These are phyloP conservation scores for Burhinus oedicnemus DNA, from an alignment of 2,113 vertebrate genomes.

Conservation along the genomic window DNA sequence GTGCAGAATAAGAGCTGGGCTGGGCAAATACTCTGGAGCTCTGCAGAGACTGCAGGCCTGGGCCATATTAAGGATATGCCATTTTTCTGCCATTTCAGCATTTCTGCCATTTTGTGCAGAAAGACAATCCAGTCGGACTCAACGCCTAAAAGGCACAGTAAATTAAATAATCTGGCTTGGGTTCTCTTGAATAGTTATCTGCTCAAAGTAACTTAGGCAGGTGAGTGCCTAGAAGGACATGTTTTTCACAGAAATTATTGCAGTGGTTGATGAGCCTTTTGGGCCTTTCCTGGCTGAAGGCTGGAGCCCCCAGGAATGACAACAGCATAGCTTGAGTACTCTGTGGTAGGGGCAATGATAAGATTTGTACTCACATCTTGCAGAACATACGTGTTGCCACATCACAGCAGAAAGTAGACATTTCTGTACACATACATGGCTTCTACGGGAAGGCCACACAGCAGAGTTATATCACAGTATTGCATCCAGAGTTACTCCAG, in stretches of 20 bases:
- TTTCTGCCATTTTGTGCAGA: not conserved
- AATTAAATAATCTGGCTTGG: not conserved
- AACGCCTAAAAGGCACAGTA: accelerated
- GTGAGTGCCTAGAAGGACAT: not conserved
- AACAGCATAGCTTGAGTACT: not conserved
- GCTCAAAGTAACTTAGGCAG: not conserved
- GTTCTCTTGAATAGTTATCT: not conserved
- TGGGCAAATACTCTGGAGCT: not conserved
- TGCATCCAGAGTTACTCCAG: not conserved
- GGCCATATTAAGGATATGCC: not conserved
- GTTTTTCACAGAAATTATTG: not conserved
- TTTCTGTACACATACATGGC: not conserved
- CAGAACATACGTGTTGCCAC: not conserved
- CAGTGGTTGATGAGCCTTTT: not conserved
- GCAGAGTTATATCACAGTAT: not conserved
- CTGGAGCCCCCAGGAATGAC: not conserved
- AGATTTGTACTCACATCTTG: not conserved
- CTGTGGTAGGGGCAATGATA: not conserved
- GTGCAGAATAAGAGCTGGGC: not conserved
- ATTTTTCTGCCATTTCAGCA: not conserved
- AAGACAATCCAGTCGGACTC: not conserved
- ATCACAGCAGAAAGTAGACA: not conserved
- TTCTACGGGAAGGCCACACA: not conserved
- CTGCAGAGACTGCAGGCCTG: not conserved
- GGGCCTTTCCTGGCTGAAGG: not conserved